These are phyloP conservation scores for Oceanodroma leucorhoa DNA, from an alignment of 2,797 vertebrate genomes.

Conservation along the genomic window DNA sequence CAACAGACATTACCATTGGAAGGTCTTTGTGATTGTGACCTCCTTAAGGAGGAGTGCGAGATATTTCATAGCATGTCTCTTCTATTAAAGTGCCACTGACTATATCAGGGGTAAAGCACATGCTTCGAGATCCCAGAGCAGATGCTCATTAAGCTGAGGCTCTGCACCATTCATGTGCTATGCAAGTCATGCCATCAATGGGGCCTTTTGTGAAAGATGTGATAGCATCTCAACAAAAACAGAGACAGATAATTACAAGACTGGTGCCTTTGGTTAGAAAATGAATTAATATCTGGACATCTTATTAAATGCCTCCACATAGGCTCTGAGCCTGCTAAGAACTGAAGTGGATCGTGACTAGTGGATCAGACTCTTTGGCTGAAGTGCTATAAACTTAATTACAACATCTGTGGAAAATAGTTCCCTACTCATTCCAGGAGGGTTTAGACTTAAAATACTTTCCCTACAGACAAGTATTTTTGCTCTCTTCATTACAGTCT, in stretches of 20 bases:
- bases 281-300: not conserved
- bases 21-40: not conserved
- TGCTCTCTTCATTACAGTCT: not conserved
- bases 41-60: not conserved
- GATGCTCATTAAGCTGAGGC: not conserved
- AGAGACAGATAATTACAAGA: not conserved
- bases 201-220: fast-evolving
- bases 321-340: not conserved
- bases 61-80: not conserved
- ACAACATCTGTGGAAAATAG: not conserved
- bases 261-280: not conserved
- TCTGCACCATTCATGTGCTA: not conserved
- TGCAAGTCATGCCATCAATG: fast-evolving
- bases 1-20: not conserved
- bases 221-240: not conserved
- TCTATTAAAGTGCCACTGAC: not conserved
- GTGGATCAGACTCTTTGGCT: not conserved
- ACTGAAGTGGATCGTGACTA: fast-evolving
- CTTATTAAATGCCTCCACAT: not conserved
- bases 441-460: not conserved
- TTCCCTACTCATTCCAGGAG: not conserved
- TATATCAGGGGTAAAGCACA: not conserved
- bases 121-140: not conserved
- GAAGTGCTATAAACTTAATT: not conserved
- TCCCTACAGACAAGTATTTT: not conserved